phyloP scores from a whole-genome alignment of 2,797 vertebrate genomes.

The Peromyscus aztecus region DNA sequence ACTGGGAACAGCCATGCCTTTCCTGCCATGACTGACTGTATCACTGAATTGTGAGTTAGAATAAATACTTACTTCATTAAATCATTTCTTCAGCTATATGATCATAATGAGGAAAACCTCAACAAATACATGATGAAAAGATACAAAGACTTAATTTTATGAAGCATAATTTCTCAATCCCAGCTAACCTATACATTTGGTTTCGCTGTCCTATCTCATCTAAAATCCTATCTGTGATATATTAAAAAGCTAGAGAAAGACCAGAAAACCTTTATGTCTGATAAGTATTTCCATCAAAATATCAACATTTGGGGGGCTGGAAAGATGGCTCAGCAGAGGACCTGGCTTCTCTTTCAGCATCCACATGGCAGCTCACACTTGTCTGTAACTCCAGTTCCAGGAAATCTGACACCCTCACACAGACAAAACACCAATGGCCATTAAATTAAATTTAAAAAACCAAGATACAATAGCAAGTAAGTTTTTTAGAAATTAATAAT shows the following conservation, averaged over 20 bases:
- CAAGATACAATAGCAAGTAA: background rate
- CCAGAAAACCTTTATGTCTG: background rate
- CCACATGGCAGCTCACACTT: too few species aligned
- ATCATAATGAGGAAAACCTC: background rate
- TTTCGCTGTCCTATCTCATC: background rate
- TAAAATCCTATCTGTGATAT: slow-evolving; percentile 8
- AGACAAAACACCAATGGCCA: background rate
- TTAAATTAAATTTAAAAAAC: background rate
- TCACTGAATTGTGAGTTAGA: background rate
- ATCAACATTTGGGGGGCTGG: background rate
- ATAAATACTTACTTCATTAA: background rate
- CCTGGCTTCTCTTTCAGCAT: background rate
- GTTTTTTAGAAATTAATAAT: background rate
- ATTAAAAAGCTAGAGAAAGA: background rate
- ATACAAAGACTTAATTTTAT: background rate
- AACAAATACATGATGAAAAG: background rate
- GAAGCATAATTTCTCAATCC: background rate
- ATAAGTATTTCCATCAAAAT: background rate
- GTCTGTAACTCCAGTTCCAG: too few species aligned
- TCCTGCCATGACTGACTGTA: background rate
- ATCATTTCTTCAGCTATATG: background rate
- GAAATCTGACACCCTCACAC: too few species aligned
- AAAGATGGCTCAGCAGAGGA: background rate
- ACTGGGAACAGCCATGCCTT: background rate
- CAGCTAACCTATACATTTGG: background rate